Evolutionary conservation across 2,113 vertebrate species (phyloP), one percentile per base, ranked within the genome.

Genomic region (Aleadryas rufinucha): DNA sequence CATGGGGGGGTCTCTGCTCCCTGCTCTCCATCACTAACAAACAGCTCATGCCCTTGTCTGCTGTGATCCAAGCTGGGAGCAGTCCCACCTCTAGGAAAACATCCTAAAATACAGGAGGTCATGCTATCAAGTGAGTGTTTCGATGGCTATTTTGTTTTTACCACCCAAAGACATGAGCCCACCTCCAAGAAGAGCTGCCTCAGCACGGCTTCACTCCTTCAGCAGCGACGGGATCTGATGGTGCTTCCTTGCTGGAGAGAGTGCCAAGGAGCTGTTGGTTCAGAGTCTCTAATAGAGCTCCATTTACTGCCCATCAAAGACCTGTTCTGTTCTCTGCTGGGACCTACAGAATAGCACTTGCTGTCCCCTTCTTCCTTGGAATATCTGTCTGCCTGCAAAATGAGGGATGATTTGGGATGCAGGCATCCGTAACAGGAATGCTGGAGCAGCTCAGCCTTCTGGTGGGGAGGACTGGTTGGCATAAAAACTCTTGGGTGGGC

Each of bases 181-280:
- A 8, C 31, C 31, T 53, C 28, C 6, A 5, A 33, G 13, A 52
- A 45, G 33, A 86, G 42, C 45, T 70, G 45, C 2, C 0, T 66
- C 44, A 59, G 37, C 66, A 5, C 1, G 0, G 1, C 65, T 41
- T 35, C 33, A 1, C 35, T 76, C n/a, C 22, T 49, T 39, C 21
- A 15, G 86, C 42, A 59, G 39, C 1, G 1, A 16, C 0, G 2
- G 31, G 57, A 74, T 27, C 52, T 0, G 0, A 1, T 3, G 33
- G 18, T 18, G 3, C 64, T 86, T 42, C 63, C 44, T n/a, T n/a
- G 57, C 52, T 57, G 83, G 44, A 88, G 63, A 35, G 35, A 15
- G 42, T 7, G 7, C 71, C 18, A 19, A 45, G 87, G 84, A 77
- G 57, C 76, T 24, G n/a, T 45, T 0, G 4, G 16, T 70, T 41